Evolutionary conservation across 2,797 vertebrate species (phyloP).

Genomic region (Lutjanus campechanus): DNA sequence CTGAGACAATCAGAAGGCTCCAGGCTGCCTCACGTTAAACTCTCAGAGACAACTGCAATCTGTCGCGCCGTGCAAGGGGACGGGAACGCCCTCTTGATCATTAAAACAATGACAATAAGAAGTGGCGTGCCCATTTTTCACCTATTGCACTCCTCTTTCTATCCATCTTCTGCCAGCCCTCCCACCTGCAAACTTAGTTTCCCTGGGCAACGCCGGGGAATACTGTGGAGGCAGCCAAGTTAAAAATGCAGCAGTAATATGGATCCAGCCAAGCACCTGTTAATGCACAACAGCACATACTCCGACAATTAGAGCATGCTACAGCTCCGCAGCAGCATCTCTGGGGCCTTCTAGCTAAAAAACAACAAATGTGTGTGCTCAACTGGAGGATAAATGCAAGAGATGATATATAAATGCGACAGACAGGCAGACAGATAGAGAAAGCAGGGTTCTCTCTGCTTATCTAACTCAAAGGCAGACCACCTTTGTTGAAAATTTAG

Average conservation of each 20-base stretch:
- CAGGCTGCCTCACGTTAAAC: slow-evolving; percentile 24
- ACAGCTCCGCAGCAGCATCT: slow-evolving; percentile 42
- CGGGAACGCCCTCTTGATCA: slow-evolving; percentile 34
- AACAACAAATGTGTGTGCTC: slow-evolving; percentile 42
- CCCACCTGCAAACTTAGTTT: slow-evolving; percentile 34
- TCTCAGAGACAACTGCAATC: slow-evolving; percentile 39
- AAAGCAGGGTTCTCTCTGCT: no score
- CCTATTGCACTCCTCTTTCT: slow-evolving; percentile 22
- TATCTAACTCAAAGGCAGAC: no score
- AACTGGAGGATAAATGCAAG: slow-evolving; percentile 46
- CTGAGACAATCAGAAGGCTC: slow-evolving; percentile 36
- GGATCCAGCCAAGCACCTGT: slow-evolving; percentile 60
- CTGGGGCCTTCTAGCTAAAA: slow-evolving; percentile 22
- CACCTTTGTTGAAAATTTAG: no score
- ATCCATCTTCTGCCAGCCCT: slow-evolving; percentile 11
- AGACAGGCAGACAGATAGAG: background rate
- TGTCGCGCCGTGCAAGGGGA: slow-evolving; percentile 27
- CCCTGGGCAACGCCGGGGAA: slow-evolving; percentile 37
- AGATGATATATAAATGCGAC: slow-evolving; percentile 37
- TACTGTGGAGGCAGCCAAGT: slow-evolving; percentile 46
- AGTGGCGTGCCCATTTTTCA: slow-evolving; percentile 31
- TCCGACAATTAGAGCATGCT: slow-evolving; percentile 62
- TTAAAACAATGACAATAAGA: slow-evolving; percentile 36
- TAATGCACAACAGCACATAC: slow-evolving; percentile 55
- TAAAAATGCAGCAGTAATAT: slow-evolving; percentile 51